These are phyloP conservation scores for Loriculus beryllinus DNA, from an alignment of 2,797 vertebrate genomes.

Conservation along the genomic window DNA sequence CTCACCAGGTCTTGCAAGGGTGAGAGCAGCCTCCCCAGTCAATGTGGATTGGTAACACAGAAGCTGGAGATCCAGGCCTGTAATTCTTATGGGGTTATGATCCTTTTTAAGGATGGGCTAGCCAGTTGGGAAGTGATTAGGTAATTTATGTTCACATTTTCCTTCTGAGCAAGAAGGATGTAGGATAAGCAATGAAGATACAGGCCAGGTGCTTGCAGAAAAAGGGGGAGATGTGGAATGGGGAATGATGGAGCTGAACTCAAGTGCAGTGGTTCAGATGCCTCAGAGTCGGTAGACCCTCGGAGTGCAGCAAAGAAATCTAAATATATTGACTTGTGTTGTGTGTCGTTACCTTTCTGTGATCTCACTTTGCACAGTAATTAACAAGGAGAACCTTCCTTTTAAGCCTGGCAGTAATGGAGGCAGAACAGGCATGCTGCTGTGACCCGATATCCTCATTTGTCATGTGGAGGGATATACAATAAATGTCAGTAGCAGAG, in stretches of 20 bases:
- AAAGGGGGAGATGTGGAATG: background rate
- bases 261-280: background rate
- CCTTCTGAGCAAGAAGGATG: background rate
- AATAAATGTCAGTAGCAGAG: constrained; percentile 75
- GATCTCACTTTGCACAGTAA: constrained; percentile 62
- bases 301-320: background rate
- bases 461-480: constrained; percentile 44
- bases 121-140: background rate
- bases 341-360: background rate
- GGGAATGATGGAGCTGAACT: background rate
- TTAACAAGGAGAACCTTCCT: constrained; percentile 48
- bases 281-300: background rate
- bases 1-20: background rate
- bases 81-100: background rate
- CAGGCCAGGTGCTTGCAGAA: background rate
- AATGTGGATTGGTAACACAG: fast-evolving
- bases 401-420: constrained; percentile 57
- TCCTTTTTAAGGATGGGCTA: background rate
- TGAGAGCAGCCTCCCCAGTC: background rate
- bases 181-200: background rate
- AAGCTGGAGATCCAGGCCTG: background rate
- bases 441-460: constrained; percentile 76
- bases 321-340: constrained; percentile 1
- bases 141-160: background rate
- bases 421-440: constrained; percentile 54